These are phyloP conservation scores for Empidonax traillii DNA, from an alignment of 2,113 vertebrate species.

Conservation along the genomic window DNA sequence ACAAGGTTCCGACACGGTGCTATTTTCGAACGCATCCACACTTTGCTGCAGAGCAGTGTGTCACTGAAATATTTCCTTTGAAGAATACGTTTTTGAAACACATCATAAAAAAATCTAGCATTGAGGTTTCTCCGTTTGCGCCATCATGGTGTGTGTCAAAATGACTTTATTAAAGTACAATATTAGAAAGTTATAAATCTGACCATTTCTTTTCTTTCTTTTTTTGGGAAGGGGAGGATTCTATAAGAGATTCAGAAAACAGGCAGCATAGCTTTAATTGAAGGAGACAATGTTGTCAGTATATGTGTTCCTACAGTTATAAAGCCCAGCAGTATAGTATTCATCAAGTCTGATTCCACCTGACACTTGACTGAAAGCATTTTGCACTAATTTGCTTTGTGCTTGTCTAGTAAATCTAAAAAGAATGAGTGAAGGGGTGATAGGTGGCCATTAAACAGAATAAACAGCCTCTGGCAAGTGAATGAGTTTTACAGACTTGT, in stretches of 20 bases:
- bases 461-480: constrained; percentile 71
- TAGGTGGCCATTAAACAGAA: constrained; percentile 77
- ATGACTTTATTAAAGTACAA: constrained; percentile 28
- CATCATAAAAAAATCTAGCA: constrained; percentile 26
- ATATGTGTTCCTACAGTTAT: constrained; percentile 1
- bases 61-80: constrained; percentile 39
- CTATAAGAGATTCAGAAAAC: background rate
- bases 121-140: background rate
- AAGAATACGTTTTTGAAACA: constrained; percentile 25
- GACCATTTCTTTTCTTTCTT: background rate
- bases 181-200: constrained; percentile 23
- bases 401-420: constrained; percentile 75
- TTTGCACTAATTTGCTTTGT: constrained; percentile 75
- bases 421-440: constrained; percentile 71
- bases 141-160: background rate
- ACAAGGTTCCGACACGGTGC: background rate
- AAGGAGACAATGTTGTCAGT: constrained; percentile 62
- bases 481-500: constrained; percentile 67
- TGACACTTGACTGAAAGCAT: constrained; percentile 75
- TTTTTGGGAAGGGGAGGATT: background rate
- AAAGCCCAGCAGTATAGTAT: constrained; percentile 53
- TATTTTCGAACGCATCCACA: constrained; percentile 10
- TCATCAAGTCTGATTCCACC: constrained; percentile 70
- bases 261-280: constrained; percentile 35
- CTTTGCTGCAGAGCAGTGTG: constrained; percentile 31